Evolutionary conservation across 2,888 invertebrate species (phyloP).

Genomic region (Cotesia congregata): DNA sequence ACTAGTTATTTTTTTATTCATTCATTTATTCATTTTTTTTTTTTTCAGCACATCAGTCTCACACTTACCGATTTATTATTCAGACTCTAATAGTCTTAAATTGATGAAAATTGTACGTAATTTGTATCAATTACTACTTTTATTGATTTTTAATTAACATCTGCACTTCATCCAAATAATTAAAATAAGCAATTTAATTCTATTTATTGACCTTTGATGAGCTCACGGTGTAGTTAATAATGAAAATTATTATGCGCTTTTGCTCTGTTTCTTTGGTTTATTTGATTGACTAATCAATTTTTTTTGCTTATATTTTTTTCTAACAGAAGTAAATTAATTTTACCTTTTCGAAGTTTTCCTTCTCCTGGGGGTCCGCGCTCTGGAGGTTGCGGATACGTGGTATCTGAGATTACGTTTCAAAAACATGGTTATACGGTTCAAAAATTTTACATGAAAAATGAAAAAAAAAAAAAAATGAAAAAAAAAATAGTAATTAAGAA

Average conservation of each 20-base stretch:
- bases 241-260: conserved; percentile 29
- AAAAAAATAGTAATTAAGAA: conserved; percentile 28
- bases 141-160: conserved; percentile 7
- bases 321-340: conserved; percentile 60
- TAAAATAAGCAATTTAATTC: conserved; percentile 21
- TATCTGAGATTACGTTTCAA: conserved; percentile 68
- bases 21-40: conserved; percentile 16
- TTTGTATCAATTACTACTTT: not conserved
- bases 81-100: not conserved
- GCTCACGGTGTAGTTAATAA: conserved; percentile 4
- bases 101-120: conserved; percentile 4
- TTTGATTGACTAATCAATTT: not conserved
- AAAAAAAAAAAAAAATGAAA: conserved; percentile 3
- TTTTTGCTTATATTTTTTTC: conserved; percentile 43
- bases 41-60: conserved; percentile 23
- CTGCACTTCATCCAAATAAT: conserved; percentile 18
- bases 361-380: conserved; percentile 75
- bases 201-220: conserved; percentile 15
- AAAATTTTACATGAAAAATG: conserved; percentile 36
- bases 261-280: not conserved
- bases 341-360: conserved; percentile 78
- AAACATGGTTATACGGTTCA: conserved; percentile 64
- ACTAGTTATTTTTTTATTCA: conserved; percentile 21
- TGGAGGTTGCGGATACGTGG: conserved; percentile 69
- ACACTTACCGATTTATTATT: conserved; percentile 37